Base-by-base conservation (phyloP, 2,888 invertebrate genomes). In the Tinea semifulvella region DNA sequence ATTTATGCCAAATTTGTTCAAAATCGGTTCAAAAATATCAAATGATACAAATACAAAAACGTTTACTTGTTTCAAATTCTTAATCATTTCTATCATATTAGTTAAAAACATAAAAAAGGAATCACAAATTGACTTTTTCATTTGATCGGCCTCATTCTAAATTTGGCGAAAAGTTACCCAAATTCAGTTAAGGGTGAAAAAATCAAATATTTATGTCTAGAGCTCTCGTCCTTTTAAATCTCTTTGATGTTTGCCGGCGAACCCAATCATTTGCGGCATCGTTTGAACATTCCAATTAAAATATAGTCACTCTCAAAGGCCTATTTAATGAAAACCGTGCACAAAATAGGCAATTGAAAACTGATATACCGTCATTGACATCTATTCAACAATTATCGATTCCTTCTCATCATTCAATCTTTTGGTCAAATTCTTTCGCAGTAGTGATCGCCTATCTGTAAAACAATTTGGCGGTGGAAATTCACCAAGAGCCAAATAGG, bases 231-330 rank as follows among this genome's bases (percentile, higher is more conserved):
- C 18, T 22, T 22, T 40, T 8, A 17, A 40, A 22, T 20, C 22
- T 28, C 43, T 43, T 31, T 31, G 43, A 43, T 28, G 26, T 19
- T 43, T 43, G 43, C 28, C 20, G 22, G 18, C 16, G 40, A 13
- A 22, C 22, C 20, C 43, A 31, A 43, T 43, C 43, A 31, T 27
- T 31, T 25, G 31, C 26, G 28, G 31, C 43, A 18, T 28, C 43
- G 43, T 43, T 43, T 43, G 43, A 43, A 43, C 43, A 28, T 28
- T 43, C 43, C 43, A 43, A 43, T 43, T 43, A 43, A 43, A 43
- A 43, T 11, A 20, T 18, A 28, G 28, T 43, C 43, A 20, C 22
- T 40, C 14, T 22, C 40, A 40, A 22, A 11, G 22, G 20, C 18
- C 16, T 18, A 36, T 36, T 36, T 18, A 36, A 16, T 4, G 16